Conservation (phyloP, 2,888 invertebrate species). For the Blera fallax region DNA sequence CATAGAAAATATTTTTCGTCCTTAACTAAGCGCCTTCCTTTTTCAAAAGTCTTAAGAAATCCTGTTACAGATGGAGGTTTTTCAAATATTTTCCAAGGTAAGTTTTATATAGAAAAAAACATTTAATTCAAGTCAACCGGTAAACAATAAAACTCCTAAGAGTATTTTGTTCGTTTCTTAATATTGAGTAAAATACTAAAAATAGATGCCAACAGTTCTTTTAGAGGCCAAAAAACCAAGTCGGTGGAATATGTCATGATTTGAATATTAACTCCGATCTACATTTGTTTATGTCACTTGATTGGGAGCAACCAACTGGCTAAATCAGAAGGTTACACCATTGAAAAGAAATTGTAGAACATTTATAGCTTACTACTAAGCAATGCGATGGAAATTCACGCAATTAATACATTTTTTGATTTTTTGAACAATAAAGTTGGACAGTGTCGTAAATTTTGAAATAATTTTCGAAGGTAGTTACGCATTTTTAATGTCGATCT, state of each 20-base stretch:
- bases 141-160: not conserved
- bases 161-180: too few relatives aligned
- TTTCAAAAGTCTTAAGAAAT: too few relatives aligned
- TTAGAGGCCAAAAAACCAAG: not conserved
- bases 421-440: constrained; percentile 1
- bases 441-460: too few relatives aligned
- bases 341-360: not conserved
- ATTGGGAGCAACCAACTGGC: not conserved
- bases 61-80: too few relatives aligned
- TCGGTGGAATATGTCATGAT: not conserved
- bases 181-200: not conserved
- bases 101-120: too few relatives aligned
- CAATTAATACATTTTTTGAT: not conserved
- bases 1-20: too few relatives aligned
- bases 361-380: not conserved
- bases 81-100: too few relatives aligned
- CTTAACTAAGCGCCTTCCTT: too few relatives aligned
- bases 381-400: too few relatives aligned
- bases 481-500: too few relatives aligned
- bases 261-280: not conserved
- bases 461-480: too few relatives aligned
- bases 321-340: not conserved
- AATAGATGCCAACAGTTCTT: not conserved
- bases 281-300: not conserved
- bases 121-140: not conserved